Evolutionary conservation across 2,797 vertebrate species (phyloP).

Genomic region (Scarus forsteni): DNA sequence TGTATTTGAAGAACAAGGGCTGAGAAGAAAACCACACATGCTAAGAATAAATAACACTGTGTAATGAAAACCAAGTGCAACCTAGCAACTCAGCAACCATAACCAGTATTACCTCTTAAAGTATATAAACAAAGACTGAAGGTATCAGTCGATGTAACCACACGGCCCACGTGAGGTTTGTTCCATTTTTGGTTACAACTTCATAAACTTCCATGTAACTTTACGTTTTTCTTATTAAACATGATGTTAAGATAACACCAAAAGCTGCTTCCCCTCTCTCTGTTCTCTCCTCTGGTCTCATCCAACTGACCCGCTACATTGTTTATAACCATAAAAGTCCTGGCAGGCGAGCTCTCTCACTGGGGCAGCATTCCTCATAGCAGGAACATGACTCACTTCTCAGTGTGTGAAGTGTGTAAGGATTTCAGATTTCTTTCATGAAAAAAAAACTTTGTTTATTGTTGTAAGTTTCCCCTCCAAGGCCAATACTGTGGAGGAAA

Average conservation of each 20-base stretch:
- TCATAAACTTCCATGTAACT: slow-evolving; percentile 8
- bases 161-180: not conserved
- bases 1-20: accelerated
- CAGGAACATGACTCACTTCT: slow-evolving; percentile 73
- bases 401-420: slow-evolving; percentile 39
- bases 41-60: not conserved
- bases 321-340: slow-evolving; percentile 85
- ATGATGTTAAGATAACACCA: slow-evolving; percentile 12
- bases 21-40: not conserved
- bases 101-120: not conserved
- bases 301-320: slow-evolving; percentile 46
- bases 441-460: slow-evolving; percentile 49
- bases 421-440: slow-evolving; percentile 50
- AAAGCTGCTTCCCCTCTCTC: slow-evolving; percentile 23
- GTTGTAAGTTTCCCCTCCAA: slow-evolving; percentile 5
- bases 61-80: not conserved
- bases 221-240: slow-evolving; percentile 1
- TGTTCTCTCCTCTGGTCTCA: slow-evolving; percentile 21
- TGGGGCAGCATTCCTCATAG: slow-evolving; percentile 72
- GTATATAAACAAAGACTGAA: not conserved
- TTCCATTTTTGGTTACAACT: slow-evolving; percentile 34
- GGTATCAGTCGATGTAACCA: slow-evolving; percentile 1
- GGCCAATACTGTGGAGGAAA: not conserved
- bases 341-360: slow-evolving; percentile 54
- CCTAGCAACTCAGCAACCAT: not conserved